phyloP scores from a whole-genome alignment of 2,888 invertebrate genomes.

The Cerceris rybyensis region DNA sequence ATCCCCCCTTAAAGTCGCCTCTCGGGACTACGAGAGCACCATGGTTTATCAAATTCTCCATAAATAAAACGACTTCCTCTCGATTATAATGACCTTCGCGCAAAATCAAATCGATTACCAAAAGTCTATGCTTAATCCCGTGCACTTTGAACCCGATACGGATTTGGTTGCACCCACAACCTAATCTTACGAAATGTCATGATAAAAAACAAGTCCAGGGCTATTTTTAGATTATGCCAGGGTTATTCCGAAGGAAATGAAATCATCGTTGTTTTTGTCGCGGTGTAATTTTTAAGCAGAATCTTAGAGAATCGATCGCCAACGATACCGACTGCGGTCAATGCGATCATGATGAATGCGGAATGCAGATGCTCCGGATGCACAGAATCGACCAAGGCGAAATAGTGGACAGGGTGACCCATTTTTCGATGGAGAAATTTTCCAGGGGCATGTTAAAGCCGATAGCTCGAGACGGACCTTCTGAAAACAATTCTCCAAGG shows the following conservation, averaged over 20 bases:
- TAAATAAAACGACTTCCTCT: no score
- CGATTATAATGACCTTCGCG: no score
- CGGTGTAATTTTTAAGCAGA: no score
- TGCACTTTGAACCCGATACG: no score
- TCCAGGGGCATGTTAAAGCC: constrained; percentile 25
- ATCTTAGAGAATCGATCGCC: constrained; percentile 1
- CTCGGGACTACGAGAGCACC: no score
- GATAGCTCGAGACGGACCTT: not conserved
- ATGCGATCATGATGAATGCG: constrained; percentile 36
- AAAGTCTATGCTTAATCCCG: no score
- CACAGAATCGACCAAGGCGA: constrained; percentile 40
- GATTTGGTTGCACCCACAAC: no score
- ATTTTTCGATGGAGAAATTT: constrained; percentile 35
- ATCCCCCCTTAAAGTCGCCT: no score
- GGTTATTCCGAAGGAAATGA: not conserved
- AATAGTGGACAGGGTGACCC: constrained; percentile 44
- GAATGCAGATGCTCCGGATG: constrained; percentile 48
- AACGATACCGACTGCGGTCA: constrained; percentile 5
- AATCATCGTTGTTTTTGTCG: no score
- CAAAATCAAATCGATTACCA: no score
- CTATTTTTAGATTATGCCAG: not conserved
- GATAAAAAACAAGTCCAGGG: not conserved
- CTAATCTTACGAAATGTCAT: not conserved
- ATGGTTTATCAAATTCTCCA: no score
- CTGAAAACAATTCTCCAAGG: not conserved